A percentile compares a stretch with the other conserved stretches of the same genome.
Conservation (phyloP, 2,797 vertebrate genomes). For the Amblyopsis hoosieri region DNA sequence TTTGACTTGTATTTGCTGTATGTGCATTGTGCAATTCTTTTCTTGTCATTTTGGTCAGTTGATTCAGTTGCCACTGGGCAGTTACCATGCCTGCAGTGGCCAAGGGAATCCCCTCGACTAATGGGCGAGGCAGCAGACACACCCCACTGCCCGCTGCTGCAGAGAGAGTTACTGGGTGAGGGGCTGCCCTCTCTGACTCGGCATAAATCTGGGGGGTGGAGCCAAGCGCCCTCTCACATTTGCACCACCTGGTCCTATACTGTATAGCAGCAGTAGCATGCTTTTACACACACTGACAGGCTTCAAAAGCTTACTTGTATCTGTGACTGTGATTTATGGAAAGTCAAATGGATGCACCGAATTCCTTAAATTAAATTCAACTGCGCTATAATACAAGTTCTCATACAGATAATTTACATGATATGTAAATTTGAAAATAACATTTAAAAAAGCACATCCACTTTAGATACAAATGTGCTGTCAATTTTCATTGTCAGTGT, state of each 20-base stretch:
- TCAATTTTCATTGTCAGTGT: neutral
- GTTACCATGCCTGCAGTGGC: conserved; percentile 67
- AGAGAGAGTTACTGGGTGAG: conserved; percentile 63
- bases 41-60: conserved; percentile 30
- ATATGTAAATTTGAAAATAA: no score
- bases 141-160: conserved; percentile 72
- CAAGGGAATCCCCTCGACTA: conserved; percentile 68
- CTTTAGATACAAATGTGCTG: neutral
- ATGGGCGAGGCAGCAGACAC: conserved; percentile 76
- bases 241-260: conserved; percentile 35
- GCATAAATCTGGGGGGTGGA: conserved; percentile 69
- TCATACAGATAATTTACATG: neutral
- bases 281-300: conserved; percentile 32
- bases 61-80: conserved; percentile 39
- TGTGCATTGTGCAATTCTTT: neutral
- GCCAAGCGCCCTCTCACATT: conserved; percentile 39
- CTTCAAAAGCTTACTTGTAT: conserved; percentile 30
- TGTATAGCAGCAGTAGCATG: conserved; percentile 27
- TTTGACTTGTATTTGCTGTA: neutral
- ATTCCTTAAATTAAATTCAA: neutral
- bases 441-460: neutral
- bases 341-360: conserved; percentile 2
- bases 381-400: neutral
- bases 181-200: conserved; percentile 64
- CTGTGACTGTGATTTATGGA: conserved; percentile 1